Evolutionary conservation across 2,113 vertebrate genomes (phyloP).

Genomic region (Podocnemis expansa): DNA sequence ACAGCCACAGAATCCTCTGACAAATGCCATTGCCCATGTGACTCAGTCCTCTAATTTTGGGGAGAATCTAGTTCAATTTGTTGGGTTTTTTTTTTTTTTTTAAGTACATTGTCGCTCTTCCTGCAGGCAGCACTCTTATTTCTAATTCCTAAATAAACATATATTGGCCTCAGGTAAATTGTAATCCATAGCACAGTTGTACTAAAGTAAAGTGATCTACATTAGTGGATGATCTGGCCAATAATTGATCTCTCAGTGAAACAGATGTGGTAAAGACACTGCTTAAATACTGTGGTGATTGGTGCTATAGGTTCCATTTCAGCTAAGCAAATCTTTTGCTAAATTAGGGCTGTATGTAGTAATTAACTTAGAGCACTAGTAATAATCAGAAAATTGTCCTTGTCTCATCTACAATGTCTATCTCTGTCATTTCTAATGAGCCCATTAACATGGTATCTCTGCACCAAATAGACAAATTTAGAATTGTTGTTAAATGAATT

Average conservation of each 20-base stretch:
- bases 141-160: slow-evolving; percentile 28
- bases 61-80: slow-evolving; percentile 3
- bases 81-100: slow-evolving; percentile 30
- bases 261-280: background rate
- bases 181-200: background rate
- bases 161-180: slow-evolving; percentile 13
- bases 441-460: slow-evolving; percentile 5
- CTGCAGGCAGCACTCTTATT: slow-evolving; percentile 11
- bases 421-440: slow-evolving; percentile 15
- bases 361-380: slow-evolving; percentile 28
- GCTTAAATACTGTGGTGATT: background rate
- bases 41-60: slow-evolving; percentile 10
- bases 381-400: slow-evolving; percentile 33
- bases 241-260: background rate
- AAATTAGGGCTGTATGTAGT: background rate
- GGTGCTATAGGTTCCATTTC: background rate
- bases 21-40: slow-evolving; percentile 27
- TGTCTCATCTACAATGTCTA: slow-evolving; percentile 21
- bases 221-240: slow-evolving; percentile 25
- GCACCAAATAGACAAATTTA: background rate
- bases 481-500: background rate
- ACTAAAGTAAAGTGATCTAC: background rate
- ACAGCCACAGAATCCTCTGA: background rate
- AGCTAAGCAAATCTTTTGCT: background rate
- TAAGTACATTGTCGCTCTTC: background rate